Evolutionary conservation across 2,888 invertebrate species (phyloP).

Genomic region (Agriopis leucophaearia): DNA sequence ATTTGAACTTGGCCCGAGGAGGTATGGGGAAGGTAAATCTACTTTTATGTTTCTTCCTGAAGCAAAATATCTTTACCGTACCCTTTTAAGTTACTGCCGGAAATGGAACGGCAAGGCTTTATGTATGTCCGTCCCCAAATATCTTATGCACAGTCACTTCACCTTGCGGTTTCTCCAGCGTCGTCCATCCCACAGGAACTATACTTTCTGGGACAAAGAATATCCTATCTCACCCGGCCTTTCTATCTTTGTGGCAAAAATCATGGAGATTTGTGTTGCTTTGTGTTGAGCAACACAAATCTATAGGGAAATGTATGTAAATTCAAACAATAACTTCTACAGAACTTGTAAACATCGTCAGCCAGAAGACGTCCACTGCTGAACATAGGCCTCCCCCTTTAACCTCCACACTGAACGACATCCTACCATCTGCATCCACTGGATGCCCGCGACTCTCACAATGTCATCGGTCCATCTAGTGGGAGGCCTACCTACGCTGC

Average conservation of each 20-base stretch:
- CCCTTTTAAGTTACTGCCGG: constrained; percentile 9
- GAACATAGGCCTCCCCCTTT: too few relatives aligned
- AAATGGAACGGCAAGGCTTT: constrained; percentile 1
- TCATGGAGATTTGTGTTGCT: too few relatives aligned
- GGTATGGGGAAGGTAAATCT: not conserved
- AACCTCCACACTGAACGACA: too few relatives aligned
- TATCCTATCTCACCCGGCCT: not conserved
- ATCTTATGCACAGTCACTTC: constrained; percentile 5
- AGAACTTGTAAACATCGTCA: too few relatives aligned
- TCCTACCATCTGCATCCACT: too few relatives aligned
- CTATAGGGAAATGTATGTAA: too few relatives aligned
- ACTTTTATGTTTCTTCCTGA: not conserved
- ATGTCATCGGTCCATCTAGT: too few relatives aligned
- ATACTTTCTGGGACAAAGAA: not conserved
- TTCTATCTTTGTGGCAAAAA: not conserved
- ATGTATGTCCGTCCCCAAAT: constrained; percentile 21
- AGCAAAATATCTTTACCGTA: not conserved
- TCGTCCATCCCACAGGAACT: not conserved
- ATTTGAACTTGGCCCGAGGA: not conserved
- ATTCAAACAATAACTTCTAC: too few relatives aligned
- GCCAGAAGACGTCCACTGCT: too few relatives aligned
- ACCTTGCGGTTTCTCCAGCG: not conserved
- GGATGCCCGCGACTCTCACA: too few relatives aligned
- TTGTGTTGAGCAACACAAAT: too few relatives aligned
- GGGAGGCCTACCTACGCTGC: too few relatives aligned